Evolutionary conservation across 2,888 invertebrate genomes (phyloP).

Genomic region (Lepidochrysops patricia): DNA sequence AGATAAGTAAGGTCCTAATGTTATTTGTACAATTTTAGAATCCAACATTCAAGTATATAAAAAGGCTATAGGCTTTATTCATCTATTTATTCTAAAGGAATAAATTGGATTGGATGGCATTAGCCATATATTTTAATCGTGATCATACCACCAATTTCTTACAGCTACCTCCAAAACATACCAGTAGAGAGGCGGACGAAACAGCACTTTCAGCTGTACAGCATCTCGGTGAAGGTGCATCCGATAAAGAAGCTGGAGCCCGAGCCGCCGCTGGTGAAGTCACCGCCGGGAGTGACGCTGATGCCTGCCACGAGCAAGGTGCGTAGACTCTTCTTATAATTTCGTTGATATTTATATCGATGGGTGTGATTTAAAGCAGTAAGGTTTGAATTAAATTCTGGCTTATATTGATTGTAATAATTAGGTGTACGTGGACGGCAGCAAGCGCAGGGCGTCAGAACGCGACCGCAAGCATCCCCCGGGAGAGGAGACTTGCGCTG

Average conservation of each 20-base stretch:
- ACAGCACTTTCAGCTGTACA: constrained; percentile 57
- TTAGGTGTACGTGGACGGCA: constrained; percentile 51
- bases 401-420: neutral
- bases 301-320: constrained; percentile 66
- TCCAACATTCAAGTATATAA: too few species aligned
- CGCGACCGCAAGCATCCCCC: constrained; percentile 52
- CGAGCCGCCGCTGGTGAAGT: constrained; percentile 46
- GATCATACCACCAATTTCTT: too few species aligned
- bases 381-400: too few species aligned
- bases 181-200: constrained; percentile 45
- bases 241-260: constrained; percentile 45
- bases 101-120: too few species aligned
- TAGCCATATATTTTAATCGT: too few species aligned
- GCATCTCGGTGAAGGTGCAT: constrained; percentile 41
- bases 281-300: constrained; percentile 39
- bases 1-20: too few species aligned
- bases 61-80: too few species aligned
- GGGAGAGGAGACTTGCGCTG: constrained; percentile 49
- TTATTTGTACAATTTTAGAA: too few species aligned
- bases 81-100: too few species aligned
- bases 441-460: constrained; percentile 43
- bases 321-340: too few species aligned
- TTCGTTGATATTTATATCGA: too few species aligned
- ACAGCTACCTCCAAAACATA: constrained; percentile 68
- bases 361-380: too few species aligned